A percentile compares a stretch with the other conserved stretches of the same genome.
phyloP scores from a whole-genome alignment of 2,888 invertebrate species.

The Gandaritis pyraliata region DNA sequence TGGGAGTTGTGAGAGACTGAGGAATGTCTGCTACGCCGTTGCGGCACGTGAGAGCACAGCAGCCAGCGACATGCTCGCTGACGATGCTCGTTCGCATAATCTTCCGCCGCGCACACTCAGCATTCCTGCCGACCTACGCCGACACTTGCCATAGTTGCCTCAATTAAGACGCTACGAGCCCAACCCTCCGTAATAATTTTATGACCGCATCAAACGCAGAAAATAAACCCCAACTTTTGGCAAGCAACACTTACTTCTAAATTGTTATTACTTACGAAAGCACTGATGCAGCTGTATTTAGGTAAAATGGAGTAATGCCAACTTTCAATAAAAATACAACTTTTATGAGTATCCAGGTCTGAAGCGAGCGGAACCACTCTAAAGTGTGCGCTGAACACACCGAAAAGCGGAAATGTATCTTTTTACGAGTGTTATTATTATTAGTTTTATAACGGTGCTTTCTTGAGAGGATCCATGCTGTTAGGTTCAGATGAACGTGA shows the following conservation, averaged over 20 bases:
- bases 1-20: constrained; percentile 31
- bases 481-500: constrained; percentile 7
- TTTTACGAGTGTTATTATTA: constrained; percentile 41
- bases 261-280: constrained; percentile 59
- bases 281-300: constrained; percentile 60
- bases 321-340: constrained; percentile 58
- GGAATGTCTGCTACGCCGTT: constrained; percentile 47
- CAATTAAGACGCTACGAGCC: constrained; percentile 54
- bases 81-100: constrained; percentile 53
- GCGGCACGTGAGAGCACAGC: constrained; percentile 49
- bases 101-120: constrained; percentile 53
- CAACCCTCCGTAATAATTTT: constrained; percentile 41
- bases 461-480: constrained; percentile 1
- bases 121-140: constrained; percentile 49
- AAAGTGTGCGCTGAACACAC: constrained; percentile 48
- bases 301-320: constrained; percentile 68
- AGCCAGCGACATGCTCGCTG: constrained; percentile 57
- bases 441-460: constrained; percentile 31
- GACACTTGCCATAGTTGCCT: constrained; percentile 47
- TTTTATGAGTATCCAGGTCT: constrained; percentile 48
- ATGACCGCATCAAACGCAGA: constrained; percentile 42
- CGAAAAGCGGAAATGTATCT: constrained; percentile 45
- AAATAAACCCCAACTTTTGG: constrained; percentile 53
- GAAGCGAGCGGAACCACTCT: constrained; percentile 45
- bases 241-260: constrained; percentile 49